Evolutionary conservation across 2,888 invertebrate genomes (phyloP).

Genomic region (Euspilapteryx auroguttella): DNA sequence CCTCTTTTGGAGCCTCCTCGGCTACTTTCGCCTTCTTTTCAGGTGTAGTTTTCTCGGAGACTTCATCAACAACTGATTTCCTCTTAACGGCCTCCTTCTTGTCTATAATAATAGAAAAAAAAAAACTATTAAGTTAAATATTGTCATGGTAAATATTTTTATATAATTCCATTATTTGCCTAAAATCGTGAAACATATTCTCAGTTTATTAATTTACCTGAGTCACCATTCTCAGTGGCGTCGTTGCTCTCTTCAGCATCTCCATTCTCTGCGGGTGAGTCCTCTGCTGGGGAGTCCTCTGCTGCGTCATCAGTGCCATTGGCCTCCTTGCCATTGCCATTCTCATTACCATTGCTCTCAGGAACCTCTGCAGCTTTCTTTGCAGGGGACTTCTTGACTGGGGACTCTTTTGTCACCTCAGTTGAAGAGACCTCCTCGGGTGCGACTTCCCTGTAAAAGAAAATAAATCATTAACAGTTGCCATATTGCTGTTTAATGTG

Average conservation of each 20-base stretch:
- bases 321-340: constrained; percentile 22
- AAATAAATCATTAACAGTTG: too few relatives aligned
- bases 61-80: constrained; percentile 65
- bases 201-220: constrained; percentile 24
- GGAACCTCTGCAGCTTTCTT: constrained; percentile 46
- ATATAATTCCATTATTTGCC: too few relatives aligned
- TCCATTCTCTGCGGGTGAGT: constrained; percentile 38
- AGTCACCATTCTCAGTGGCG: constrained; percentile 46
- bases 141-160: too few relatives aligned
- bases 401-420: constrained; percentile 43
- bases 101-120: constrained; percentile 25
- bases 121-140: constrained; percentile 2
- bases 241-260: constrained; percentile 50
- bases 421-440: constrained; percentile 51
- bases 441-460: constrained; percentile 38
- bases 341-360: constrained; percentile 41
- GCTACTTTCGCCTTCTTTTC: constrained; percentile 75
- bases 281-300: constrained; percentile 31
- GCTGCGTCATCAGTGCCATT: constrained; percentile 40
- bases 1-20: constrained; percentile 61
- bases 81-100: constrained; percentile 64
- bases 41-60: constrained; percentile 65
- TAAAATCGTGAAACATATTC: too few relatives aligned
- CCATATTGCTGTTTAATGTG: too few relatives aligned
- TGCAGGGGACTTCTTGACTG: constrained; percentile 51